Base-by-base conservation (phyloP, 2,888 invertebrate genomes). In the Erpobdella octoculata region DNA sequence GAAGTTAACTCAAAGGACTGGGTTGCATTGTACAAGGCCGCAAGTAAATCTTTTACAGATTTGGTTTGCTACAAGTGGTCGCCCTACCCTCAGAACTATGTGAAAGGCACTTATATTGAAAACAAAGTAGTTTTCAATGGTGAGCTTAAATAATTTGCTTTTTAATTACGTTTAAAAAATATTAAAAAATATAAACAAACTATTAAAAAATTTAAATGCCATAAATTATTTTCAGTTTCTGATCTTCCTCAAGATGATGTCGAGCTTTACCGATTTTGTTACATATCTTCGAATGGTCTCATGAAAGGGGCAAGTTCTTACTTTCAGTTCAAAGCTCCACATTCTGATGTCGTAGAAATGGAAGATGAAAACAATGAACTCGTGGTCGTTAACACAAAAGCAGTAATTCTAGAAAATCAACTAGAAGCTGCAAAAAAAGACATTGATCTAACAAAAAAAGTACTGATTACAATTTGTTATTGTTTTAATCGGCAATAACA, bases 231-330 rank as follows among this genome's bases (percentile, higher is more conserved):
- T 75, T 1, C 77, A 82, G 81, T 79, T 28, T 76, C 78, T 35
- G 74, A 77, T 31, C 72, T 83, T 64, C 83, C 83, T 0, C 77
- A 78, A 38, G 81, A 83, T 74, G 82, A 82, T 76, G 81, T 81
- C 8, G 81, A 82, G 72, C 82, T 82, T 72, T 83, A 83, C 75
- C 83, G 83, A 78, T 83, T 83, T 75, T 82, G 81, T 73, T 83
- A 82, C 71, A 79, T 82, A 61, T 77, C 79, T n/a, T 77, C 77
- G 38, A 75, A 76, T n/a, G 79, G 79, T 3, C 79, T 80, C 64
- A 79, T 82, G 46, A 75, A 80, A 6, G 82, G 83, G 21, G 81
- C 81, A 28, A 82, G 81, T 74, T 81, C 80, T 48, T 82, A 82
- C 61, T 83, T 83, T 78, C 81, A 81, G 77, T 82, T 83, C 76